Evolutionary conservation across 2,113 vertebrate genomes (phyloP).

Genomic region (Catharus fuscescens): DNA sequence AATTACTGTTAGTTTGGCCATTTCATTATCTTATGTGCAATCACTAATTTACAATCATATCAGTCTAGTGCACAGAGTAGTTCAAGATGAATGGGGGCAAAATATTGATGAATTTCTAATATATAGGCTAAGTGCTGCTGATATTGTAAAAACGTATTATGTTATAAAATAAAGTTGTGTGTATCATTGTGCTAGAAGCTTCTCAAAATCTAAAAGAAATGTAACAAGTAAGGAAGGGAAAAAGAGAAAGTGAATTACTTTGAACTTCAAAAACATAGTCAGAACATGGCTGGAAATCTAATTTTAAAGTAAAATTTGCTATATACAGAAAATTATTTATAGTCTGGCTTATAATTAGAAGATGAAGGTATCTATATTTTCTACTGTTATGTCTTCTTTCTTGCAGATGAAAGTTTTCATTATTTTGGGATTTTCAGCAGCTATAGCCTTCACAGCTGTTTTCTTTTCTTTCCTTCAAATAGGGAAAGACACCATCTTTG

Average conservation of each 20-base stretch:
- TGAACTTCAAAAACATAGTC: not conserved
- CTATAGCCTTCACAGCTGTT: slow-evolving; percentile 13
- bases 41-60: not conserved
- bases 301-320: slow-evolving; percentile 3
- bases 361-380: not conserved
- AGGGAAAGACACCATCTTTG: slow-evolving; percentile 10
- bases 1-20: not conserved
- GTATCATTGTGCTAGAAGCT: not conserved
- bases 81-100: not conserved
- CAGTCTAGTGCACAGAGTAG: not conserved
- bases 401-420: slow-evolving; percentile 55
- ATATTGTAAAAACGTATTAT: not conserved
- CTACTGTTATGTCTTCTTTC: not conserved
- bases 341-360: not conserved
- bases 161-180: not conserved
- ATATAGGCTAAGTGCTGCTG: not conserved
- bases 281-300: not conserved
- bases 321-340: not conserved
- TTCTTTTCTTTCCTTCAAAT: slow-evolving; percentile 38
- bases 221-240: not conserved
- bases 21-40: not conserved
- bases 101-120: not conserved
- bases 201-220: not conserved
- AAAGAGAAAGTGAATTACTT: not conserved
- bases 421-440: slow-evolving; percentile 37